Conservation (phyloP, 2,797 vertebrate species). For the Chelmon rostratus region DNA sequence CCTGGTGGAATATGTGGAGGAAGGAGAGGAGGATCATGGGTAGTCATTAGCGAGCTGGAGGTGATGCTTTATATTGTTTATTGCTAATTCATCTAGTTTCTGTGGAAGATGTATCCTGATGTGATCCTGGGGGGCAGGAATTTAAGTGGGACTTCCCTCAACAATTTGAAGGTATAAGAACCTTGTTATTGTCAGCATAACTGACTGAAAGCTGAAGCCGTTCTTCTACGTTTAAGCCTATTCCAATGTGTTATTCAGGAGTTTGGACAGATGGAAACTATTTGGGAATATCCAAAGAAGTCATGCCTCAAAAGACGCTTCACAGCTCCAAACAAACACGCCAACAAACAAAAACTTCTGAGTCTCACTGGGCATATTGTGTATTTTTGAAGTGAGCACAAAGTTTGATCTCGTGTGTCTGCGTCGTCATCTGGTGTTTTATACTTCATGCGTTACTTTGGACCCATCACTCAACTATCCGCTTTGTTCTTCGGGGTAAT, state of each 20-base stretch:
- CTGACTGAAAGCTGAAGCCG: slow-evolving; percentile 16
- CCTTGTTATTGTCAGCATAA: slow-evolving; percentile 44
- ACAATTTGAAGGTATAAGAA: slow-evolving; percentile 35
- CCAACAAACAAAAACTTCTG: background rate
- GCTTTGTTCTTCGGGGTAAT: slow-evolving; percentile 25
- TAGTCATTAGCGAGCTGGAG: slow-evolving; percentile 84
- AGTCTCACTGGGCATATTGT: slow-evolving; percentile 33
- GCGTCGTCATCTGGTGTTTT: slow-evolving; percentile 31
- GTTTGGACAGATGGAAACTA: slow-evolving; percentile 27
- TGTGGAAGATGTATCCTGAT: slow-evolving; percentile 61
- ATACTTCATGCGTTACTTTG: too few relatives aligned
- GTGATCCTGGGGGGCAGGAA: slow-evolving; percentile 55
- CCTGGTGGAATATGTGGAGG: slow-evolving; percentile 73
- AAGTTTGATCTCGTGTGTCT: slow-evolving; percentile 27
- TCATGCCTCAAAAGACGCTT: slow-evolving; percentile 12
- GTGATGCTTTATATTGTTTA: slow-evolving; percentile 78
- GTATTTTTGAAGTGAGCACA: slow-evolving; percentile 27
- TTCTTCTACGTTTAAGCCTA: slow-evolving; percentile 22
- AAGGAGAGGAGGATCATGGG: slow-evolving; percentile 78
- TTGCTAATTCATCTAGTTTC: slow-evolving; percentile 80
- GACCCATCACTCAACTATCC: too few relatives aligned
- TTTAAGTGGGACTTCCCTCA: slow-evolving; percentile 53
- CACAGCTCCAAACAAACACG: background rate
- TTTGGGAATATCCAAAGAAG: slow-evolving; percentile 28
- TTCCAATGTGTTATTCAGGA: slow-evolving; percentile 19